Conservation (phyloP, 1,140 invertebrate genomes). For the Rhopalosiphum padi region DNA sequence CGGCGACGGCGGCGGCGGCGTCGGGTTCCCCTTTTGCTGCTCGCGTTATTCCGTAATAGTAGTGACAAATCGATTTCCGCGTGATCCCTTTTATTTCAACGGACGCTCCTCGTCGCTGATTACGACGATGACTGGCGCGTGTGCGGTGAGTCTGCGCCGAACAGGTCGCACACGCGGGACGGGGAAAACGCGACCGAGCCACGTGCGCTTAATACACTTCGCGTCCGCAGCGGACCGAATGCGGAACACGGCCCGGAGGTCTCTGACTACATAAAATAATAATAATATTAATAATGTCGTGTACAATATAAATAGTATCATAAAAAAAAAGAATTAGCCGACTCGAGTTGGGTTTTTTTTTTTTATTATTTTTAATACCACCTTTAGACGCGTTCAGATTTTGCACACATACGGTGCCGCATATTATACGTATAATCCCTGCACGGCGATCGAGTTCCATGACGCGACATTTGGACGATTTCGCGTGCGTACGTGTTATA, state of each 20-base stretch:
- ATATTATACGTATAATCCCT: too few relatives aligned
- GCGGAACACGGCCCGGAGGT: background rate
- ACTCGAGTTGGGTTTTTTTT: too few relatives aligned
- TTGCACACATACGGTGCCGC: too few relatives aligned
- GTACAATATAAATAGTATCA: background rate
- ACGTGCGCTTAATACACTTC: slow-evolving; percentile 48
- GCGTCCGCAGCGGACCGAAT: background rate
- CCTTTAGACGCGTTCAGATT: too few relatives aligned
- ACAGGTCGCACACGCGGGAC: slow-evolving; percentile 33
- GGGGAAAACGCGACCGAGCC: background rate
- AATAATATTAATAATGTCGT: background rate
- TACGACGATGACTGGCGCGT: slow-evolving; percentile 41
- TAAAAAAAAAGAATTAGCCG: too few relatives aligned
- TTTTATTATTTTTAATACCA: too few relatives aligned
- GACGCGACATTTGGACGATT: too few relatives aligned
- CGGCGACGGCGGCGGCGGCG: background rate
- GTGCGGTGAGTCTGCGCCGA: slow-evolving; percentile 37
- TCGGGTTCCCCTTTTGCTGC: background rate
- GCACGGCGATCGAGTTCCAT: too few relatives aligned
- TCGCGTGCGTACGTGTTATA: too few relatives aligned
- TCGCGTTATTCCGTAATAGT: slow-evolving; percentile 8
- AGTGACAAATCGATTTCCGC: slow-evolving; percentile 55
- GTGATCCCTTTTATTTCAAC: slow-evolving; percentile 42
- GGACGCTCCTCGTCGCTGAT: slow-evolving; percentile 35
- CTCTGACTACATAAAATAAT: background rate